Evolutionary conservation across 1,140 invertebrate species (phyloP), one percentile per base, ranked within the genome.

Genomic region (Scaptomyza pallida): DNA sequence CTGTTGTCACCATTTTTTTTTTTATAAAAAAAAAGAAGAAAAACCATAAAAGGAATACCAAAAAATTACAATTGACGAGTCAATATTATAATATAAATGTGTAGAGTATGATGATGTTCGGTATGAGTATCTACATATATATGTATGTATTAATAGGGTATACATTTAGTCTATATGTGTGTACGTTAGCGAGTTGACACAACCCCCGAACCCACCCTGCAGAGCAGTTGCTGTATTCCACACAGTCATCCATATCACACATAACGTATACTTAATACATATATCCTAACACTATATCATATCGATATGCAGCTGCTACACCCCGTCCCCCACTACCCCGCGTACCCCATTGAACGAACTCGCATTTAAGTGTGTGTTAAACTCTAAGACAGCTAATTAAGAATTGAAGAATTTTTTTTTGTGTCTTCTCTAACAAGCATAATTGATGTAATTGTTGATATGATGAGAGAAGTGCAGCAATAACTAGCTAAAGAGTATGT

Each of bases 381-480:
- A 43, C 47, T 56, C 63, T 80, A 80, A 80, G 78, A 57, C 63
- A 76, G 73, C 52, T 75, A 71, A 81, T 82, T 80, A 82, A 80
- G 78, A 63, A 63, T 51, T 51, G 35, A 72, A 19, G 56, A 65
- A 41, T 45, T 65, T 76, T 76, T 79, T 79, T 79, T 72, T 72
- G 5, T 21, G 51, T 51, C 37, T 55, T 41, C 62, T 55, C 19
- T 41, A 35, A 10, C 51, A n/a, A n/a, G 33, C 33, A 37, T 37
- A 37, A 37, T 37, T 5, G 33, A 54, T 64, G 23, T 37, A 56
- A 56, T 47, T 44, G 33, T 9, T 35, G 33, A n/a, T n/a, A n/a
- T n/a, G n/a, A 35, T 12, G 33, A n/a, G 33, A 37, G 12, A 17
- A 15, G 59, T 54, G 48, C 30, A 54, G 43, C 30, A 15, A 16